A percentile compares a stretch with the other conserved stretches of the same genome.
phyloP scores from a whole-genome alignment of 1,140 invertebrate genomes.

The Rhagoletis zephyria region DNA sequence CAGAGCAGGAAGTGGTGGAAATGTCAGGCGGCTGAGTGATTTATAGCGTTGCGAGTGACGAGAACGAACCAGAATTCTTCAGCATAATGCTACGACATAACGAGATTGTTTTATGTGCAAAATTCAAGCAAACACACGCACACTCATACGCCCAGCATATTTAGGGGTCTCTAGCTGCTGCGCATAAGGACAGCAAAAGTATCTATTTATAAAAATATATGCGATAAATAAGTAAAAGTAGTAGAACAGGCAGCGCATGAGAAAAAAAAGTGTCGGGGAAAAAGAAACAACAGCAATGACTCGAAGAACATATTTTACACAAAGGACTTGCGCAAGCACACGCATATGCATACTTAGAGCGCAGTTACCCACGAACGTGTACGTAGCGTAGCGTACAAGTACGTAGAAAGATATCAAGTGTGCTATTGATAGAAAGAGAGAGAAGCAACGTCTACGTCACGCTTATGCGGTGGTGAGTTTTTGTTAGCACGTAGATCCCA shows the following conservation, averaged over 20 bases:
- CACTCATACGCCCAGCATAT: background rate
- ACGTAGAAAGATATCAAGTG: no score
- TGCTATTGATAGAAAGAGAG: no score
- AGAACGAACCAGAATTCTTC: constrained; percentile 72
- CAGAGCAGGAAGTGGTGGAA: constrained; percentile 57
- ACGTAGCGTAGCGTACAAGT: no score
- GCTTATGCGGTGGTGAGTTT: no score
- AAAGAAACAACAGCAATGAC: constrained; percentile 21
- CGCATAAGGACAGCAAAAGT: constrained; percentile 7
- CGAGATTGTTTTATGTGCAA: constrained; percentile 72
- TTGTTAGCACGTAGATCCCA: no score
- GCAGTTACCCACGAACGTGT: no score
- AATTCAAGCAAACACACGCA: constrained; percentile 57
- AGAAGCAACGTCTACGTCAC: no score
- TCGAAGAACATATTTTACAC: constrained; percentile 40
- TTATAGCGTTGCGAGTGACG: constrained; percentile 71
- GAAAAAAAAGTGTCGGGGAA: background rate
- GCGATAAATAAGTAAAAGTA: background rate
- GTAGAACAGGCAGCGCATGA: background rate
- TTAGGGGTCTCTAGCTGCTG: constrained; percentile 52
- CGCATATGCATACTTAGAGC: background rate
- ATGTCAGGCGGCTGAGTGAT: constrained; percentile 72
- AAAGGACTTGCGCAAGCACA: constrained; percentile 29
- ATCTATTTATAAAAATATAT: background rate
- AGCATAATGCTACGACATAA: constrained; percentile 72